Evolutionary conservation across 2,888 invertebrate species (phyloP).

Genomic region (Hirtodrosophila histrioides): DNA sequence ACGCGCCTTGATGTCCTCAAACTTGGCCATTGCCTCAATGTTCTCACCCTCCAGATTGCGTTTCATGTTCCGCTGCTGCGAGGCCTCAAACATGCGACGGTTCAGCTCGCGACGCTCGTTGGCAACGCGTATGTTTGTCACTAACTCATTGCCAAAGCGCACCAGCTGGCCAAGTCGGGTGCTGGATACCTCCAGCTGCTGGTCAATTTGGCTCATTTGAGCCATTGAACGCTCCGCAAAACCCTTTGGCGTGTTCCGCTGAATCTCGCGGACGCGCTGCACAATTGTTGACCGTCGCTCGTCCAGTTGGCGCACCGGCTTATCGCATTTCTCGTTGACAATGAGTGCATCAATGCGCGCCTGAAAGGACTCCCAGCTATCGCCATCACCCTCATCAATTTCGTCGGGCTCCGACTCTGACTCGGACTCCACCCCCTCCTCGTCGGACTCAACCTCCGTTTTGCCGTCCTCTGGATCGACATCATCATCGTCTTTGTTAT

Average conservation of each 20-base stretch:
- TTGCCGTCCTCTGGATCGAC: constrained; percentile 33
- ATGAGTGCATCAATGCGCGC: constrained; percentile 52
- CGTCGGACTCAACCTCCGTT: constrained; percentile 12
- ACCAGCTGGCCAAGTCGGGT: constrained; percentile 88
- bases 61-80: constrained; percentile 81
- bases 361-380: constrained; percentile 63
- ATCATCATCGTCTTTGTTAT: constrained; percentile 59
- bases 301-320: constrained; percentile 37
- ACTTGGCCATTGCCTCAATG: constrained; percentile 87
- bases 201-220: constrained; percentile 87
- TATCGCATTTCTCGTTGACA: constrained; percentile 52
- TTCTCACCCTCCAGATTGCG: constrained; percentile 89
- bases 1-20: constrained; percentile 87
- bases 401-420: constrained; percentile 22
- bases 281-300: constrained; percentile 50
- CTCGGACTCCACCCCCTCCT: constrained; percentile 27
- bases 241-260: constrained; percentile 52
- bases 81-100: constrained; percentile 84
- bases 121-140: constrained; percentile 91
- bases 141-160: constrained; percentile 89
- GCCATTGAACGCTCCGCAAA: constrained; percentile 61
- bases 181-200: constrained; percentile 87
- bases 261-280: constrained; percentile 43
- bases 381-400: constrained; percentile 12
- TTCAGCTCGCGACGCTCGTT: constrained; percentile 90